Conservation (phyloP, 2,888 invertebrate species). For the Congeria kusceri region DNA sequence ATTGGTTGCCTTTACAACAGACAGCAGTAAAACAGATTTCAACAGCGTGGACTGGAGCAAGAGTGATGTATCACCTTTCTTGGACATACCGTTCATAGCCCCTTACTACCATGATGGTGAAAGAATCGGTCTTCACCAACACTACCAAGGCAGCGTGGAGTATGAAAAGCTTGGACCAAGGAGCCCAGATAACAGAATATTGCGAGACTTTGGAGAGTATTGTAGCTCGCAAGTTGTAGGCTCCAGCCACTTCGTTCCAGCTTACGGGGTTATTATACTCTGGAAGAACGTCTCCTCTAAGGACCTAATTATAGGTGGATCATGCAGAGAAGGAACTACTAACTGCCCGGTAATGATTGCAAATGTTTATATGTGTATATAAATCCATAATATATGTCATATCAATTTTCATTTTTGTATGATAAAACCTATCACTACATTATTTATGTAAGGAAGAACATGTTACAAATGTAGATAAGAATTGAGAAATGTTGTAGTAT, state of each 20-base stretch:
- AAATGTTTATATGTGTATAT: too few relatives aligned
- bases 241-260: conserved; percentile 95
- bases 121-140: conserved; percentile 7
- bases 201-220: conserved; percentile 57
- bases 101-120: conserved; percentile 68
- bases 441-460: too few relatives aligned
- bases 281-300: conserved; percentile 95
- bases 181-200: not conserved
- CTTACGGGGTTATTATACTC: conserved; percentile 95
- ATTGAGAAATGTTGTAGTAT: too few relatives aligned
- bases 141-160: conserved; percentile 29
- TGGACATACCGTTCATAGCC: conserved; percentile 72
- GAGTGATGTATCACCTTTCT: conserved; percentile 35
- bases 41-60: conserved; percentile 47
- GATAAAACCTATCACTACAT: too few relatives aligned
- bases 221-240: conserved; percentile 92
- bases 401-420: too few relatives aligned
- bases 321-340: too few relatives aligned
- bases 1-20: not conserved
- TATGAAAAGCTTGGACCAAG: conserved; percentile 25
- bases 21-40: not conserved
- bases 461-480: too few relatives aligned
- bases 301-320: not conserved
- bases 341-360: too few relatives aligned
- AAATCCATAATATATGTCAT: too few relatives aligned